Evolutionary conservation across 2,888 invertebrate genomes (phyloP).

Genomic region (Drosophila incognita): DNA sequence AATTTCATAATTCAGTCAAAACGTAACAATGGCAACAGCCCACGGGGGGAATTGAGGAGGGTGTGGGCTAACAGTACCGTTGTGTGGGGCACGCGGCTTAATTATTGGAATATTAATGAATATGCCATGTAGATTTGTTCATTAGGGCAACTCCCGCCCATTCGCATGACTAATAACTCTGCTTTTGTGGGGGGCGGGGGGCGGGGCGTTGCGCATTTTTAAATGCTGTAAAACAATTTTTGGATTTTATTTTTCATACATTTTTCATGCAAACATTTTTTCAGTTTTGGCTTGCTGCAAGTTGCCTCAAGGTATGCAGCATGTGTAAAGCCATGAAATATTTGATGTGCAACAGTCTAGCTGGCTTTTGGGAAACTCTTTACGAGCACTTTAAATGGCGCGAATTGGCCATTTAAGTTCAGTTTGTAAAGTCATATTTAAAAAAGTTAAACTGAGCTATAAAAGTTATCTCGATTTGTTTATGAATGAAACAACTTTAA

Average conservation of each 20-base stretch:
- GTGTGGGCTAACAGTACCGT: neutral
- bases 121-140: slow-evolving; percentile 71
- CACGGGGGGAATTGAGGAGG: neutral
- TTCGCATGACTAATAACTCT: slow-evolving; percentile 58
- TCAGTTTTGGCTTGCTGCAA: slow-evolving; percentile 36
- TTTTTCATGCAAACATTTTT: slow-evolving; percentile 42
- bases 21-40: slow-evolving; percentile 44
- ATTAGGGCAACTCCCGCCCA: slow-evolving; percentile 31
- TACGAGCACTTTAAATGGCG: neutral
- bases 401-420: slow-evolving; percentile 10
- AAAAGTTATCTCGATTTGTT: neutral
- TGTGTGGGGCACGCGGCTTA: slow-evolving; percentile 51
- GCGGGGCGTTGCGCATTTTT: neutral
- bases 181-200: neutral
- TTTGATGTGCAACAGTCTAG: slow-evolving; percentile 39
- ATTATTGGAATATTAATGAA: slow-evolving; percentile 81
- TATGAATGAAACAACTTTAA: neutral
- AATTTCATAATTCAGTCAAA: slow-evolving; percentile 76
- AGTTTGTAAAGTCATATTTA: neutral
- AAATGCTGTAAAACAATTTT: slow-evolving; percentile 7
- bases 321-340: slow-evolving; percentile 48
- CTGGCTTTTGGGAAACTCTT: slow-evolving; percentile 45
- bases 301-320: slow-evolving; percentile 50
- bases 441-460: neutral
- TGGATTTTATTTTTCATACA: slow-evolving; percentile 37